These are phyloP conservation scores for Pseudopodoces humilis DNA, from an alignment of 2,113 vertebrate genomes.

Conservation along the genomic window DNA sequence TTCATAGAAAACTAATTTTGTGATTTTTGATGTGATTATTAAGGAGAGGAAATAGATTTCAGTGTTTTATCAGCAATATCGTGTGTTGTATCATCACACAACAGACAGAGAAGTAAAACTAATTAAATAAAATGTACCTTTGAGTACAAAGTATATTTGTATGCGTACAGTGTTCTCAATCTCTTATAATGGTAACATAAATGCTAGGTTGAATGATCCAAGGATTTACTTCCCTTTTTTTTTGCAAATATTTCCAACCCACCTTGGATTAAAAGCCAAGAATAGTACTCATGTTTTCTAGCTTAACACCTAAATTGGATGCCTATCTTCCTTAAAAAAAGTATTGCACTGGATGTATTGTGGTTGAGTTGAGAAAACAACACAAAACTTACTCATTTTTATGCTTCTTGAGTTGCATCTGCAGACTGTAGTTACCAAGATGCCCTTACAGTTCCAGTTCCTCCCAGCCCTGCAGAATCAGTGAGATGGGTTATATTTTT, in stretches of 20 bases:
- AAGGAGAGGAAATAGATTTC: not conserved
- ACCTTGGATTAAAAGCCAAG: not conserved
- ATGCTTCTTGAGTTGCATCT: not conserved
- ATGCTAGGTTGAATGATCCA: not conserved
- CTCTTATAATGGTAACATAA: not conserved
- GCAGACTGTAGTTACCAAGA: not conserved
- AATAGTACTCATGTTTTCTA: not conserved
- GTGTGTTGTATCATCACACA: not conserved
- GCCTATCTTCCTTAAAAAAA: not conserved
- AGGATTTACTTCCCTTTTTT: not conserved
- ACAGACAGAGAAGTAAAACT: not conserved
- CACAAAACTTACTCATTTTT: not conserved
- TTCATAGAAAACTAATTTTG: not conserved
- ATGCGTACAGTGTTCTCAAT: not conserved
- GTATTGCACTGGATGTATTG: not conserved
- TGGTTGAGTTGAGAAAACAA: not conserved
- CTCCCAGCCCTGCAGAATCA: not conserved
- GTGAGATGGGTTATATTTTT: not conserved
- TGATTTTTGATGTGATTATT: not conserved
- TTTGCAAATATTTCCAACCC: not conserved
- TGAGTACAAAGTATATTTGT: not conserved
- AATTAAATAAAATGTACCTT: not conserved
- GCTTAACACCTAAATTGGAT: not conserved
- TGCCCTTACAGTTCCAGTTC: fast-evolving
- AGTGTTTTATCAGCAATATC: not conserved